phyloP scores from a whole-genome alignment of 1,140 invertebrate genomes.

The Drosophila orosa region DNA sequence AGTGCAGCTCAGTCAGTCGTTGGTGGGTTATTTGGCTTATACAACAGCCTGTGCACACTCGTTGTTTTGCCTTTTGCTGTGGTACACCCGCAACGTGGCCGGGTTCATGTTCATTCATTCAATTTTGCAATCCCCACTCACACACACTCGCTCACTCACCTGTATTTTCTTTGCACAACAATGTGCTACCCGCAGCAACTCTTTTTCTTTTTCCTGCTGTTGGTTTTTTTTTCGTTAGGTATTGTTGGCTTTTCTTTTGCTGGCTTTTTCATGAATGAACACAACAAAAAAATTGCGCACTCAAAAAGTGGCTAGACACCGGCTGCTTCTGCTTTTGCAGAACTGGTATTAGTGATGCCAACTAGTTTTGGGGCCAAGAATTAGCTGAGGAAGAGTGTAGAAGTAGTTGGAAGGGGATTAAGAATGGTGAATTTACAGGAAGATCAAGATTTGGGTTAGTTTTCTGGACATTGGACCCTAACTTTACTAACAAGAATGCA shows the following conservation, averaged over 20 bases:
- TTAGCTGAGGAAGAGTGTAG: not conserved
- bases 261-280: slow-evolving; percentile 63
- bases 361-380: slow-evolving; percentile 11
- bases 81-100: slow-evolving; percentile 47
- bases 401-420: not conserved
- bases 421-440: too few species aligned
- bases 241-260: slow-evolving; percentile 17
- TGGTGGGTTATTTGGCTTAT: slow-evolving; percentile 46
- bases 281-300: slow-evolving; percentile 49
- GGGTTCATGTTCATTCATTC: slow-evolving; percentile 58
- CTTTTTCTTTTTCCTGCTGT: slow-evolving; percentile 14
- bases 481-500: too few species aligned
- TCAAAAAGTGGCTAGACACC: slow-evolving; percentile 40
- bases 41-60: slow-evolving; percentile 42
- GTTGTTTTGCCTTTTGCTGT: slow-evolving; percentile 8
- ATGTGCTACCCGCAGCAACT: slow-evolving; percentile 62
- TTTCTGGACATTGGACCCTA: too few species aligned
- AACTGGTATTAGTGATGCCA: slow-evolving; percentile 17
- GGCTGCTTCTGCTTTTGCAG: slow-evolving; percentile 8
- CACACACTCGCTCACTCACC: slow-evolving; percentile 12
- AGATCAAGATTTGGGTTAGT: not conserved
- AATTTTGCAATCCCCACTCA: slow-evolving; percentile 42
- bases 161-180: slow-evolving; percentile 52
- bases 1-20: slow-evolving; percentile 29
- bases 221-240: slow-evolving; percentile 12